phyloP scores from a whole-genome alignment of 2,888 invertebrate species.

The Arenicola marina region DNA sequence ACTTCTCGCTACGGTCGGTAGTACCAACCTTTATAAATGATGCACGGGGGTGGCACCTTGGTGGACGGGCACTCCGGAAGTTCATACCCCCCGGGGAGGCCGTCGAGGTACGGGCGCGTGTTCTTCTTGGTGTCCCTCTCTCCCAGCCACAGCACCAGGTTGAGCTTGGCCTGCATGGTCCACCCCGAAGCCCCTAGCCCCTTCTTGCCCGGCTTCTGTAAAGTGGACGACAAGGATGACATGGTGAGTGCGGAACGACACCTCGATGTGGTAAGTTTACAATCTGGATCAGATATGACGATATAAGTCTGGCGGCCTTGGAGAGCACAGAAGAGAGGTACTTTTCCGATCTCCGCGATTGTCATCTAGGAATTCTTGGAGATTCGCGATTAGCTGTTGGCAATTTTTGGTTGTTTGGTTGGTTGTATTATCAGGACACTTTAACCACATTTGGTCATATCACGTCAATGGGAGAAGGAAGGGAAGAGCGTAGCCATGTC shows the following conservation, averaged over 20 bases:
- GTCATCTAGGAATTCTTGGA: no score
- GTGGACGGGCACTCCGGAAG: conserved; percentile 5
- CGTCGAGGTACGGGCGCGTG: conserved; percentile 24
- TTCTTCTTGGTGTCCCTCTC: conserved; percentile 16
- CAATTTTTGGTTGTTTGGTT: no score
- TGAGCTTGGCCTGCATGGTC: conserved; percentile 39
- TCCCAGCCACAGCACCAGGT: conserved; percentile 38
- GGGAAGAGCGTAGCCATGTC: no score
- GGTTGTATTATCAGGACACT: no score
- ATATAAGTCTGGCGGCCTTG: no score
- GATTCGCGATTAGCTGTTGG: no score
- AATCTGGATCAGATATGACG: no score
- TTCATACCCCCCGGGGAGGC: conserved; percentile 33
- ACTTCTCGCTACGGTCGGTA: no score
- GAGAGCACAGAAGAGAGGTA: no score
- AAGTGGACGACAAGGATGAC: neutral
- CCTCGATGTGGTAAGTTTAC: neutral
- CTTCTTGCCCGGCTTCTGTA: conserved; percentile 36
- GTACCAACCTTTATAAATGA: conserved; percentile 34
- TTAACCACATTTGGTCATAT: no score
- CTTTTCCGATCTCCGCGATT: no score
- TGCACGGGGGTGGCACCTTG: conserved; percentile 25
- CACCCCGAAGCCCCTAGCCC: conserved; percentile 25
- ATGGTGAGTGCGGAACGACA: neutral
- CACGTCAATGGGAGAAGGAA: no score